These are phyloP conservation scores for Ceratina calcarata DNA, from an alignment of 1,140 invertebrate genomes.

Conservation along the genomic window DNA sequence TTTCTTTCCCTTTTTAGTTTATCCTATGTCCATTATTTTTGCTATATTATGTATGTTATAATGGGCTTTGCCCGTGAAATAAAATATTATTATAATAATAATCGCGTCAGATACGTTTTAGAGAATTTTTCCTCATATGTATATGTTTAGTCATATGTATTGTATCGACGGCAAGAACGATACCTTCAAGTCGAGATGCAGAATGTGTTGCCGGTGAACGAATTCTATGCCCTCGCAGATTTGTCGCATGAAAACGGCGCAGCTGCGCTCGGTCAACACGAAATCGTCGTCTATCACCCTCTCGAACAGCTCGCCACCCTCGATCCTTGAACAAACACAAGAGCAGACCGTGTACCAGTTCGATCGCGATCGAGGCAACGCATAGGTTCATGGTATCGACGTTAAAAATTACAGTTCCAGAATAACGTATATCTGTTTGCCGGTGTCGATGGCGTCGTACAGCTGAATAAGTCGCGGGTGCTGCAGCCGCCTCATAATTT, in stretches of 20 bases:
- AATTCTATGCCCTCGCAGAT: conserved; percentile 98
- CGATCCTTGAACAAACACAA: conserved; percentile 82
- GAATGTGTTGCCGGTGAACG: conserved; percentile 95
- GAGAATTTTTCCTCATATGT: too few species aligned
- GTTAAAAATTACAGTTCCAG: conserved; percentile 94
- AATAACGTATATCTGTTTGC: conserved; percentile 95
- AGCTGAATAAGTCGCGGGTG: conserved; percentile 97
- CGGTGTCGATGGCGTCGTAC: conserved; percentile 96
- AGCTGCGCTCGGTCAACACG: conserved; percentile 96
- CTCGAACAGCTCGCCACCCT: conserved; percentile 98
- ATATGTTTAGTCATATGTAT: too few species aligned
- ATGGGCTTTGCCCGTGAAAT: too few species aligned
- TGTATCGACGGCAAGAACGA: too few species aligned
- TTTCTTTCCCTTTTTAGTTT: too few species aligned
- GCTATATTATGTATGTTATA: too few species aligned
- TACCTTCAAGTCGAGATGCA: conserved; percentile 98
- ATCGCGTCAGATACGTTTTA: conserved; percentile 49
- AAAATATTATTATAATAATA: too few species aligned
- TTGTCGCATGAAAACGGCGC: conserved; percentile 97
- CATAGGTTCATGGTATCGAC: not conserved
- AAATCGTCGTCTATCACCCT: conserved; percentile 99
- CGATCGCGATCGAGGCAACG: not conserved
- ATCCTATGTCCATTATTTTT: too few species aligned
- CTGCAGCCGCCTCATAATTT: conserved; percentile 96
- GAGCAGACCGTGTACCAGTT: conserved; percentile 1